A percentile compares a stretch with the other conserved stretches of the same genome.
Evolutionary conservation across 2,888 invertebrate genomes (phyloP).

Genomic region (Adela reaumurella): DNA sequence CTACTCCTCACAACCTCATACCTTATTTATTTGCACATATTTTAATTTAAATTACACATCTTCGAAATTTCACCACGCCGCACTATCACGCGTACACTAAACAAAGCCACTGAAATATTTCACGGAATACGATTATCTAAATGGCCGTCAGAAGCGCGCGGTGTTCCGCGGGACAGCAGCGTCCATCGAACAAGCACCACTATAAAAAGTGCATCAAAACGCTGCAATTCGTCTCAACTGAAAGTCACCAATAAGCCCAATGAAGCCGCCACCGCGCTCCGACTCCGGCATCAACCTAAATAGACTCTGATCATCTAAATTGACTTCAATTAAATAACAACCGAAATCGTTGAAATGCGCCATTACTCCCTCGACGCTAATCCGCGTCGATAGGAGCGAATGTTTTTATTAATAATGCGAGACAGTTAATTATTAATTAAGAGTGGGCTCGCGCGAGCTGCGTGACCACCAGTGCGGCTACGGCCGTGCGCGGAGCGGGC

Average conservation of each 20-base stretch:
- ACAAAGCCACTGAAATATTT: too few species aligned
- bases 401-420: conserved; percentile 51
- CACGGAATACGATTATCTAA: too few species aligned
- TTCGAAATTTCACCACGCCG: too few species aligned
- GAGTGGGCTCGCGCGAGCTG: neutral
- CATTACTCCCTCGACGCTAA: conserved; percentile 55
- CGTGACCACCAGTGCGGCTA: neutral
- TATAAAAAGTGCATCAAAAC: conserved; percentile 45
- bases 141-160: neutral
- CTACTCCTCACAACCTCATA: too few species aligned
- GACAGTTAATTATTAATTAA: conserved; percentile 52
- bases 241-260: conserved; percentile 58
- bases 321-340: conserved; percentile 59
- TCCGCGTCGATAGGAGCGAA: conserved; percentile 56
- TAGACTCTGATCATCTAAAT: conserved; percentile 59
- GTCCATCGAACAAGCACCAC: conserved; percentile 32
- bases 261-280: conserved; percentile 55
- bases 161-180: conserved; percentile 13
- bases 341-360: conserved; percentile 58
- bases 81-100: too few species aligned
- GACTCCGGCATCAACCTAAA: conserved; percentile 56
- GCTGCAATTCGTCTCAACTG: conserved; percentile 56
- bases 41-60: too few species aligned
- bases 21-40: too few species aligned
- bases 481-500: neutral